Evolutionary conservation across 2,888 invertebrate species (phyloP), one percentile per base, ranked within the genome.

Genomic region (Ectropis crepuscularia): DNA sequence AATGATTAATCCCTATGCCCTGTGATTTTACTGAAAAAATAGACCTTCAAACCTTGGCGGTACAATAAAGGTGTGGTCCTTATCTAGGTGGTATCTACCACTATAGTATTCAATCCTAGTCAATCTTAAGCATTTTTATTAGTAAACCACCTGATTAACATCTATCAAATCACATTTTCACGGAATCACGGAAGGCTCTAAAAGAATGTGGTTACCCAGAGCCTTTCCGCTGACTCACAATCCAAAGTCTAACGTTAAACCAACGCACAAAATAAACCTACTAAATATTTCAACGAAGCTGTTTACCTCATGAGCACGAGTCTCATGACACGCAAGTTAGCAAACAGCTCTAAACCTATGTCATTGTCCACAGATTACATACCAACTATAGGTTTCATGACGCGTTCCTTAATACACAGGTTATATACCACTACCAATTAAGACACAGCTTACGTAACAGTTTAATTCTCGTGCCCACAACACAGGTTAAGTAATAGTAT

Each of bases 231-330:
- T 54, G 54, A 59, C 54, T 55, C 58, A 63, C 37, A 47, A 46
- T 46, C 16, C 53, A 59, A 63, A 59, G 54, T 54, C 46, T 54
- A 50, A 42, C 37, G 49, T 47, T 39, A 57, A 58, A 59, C 43
- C 42, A 51, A 41, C 54, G 41, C 46, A 62, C 41, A 39, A 48
- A 47, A 63, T 59, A 54, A 54, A 55, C 38, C 10, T 47, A 60
- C 38, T 28, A 45, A 53, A 7, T 43, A 49, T 50, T 55, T 64
- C 59, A 16, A 41, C 1, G 64, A 64, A 60, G 43, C 42, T 60
- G 60, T 60, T 60, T 64, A 57, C 59, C 42, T 51, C 50, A 11
- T 12, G 38, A 41, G 59, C 55, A 57, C 55, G 64, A 55, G 64
- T 50, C 55, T 47, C 54, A 12, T 43, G 47, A 16, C 53, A 8